Conservation (phyloP, 2,113 vertebrate species). For the Pithys albifrons region DNA sequence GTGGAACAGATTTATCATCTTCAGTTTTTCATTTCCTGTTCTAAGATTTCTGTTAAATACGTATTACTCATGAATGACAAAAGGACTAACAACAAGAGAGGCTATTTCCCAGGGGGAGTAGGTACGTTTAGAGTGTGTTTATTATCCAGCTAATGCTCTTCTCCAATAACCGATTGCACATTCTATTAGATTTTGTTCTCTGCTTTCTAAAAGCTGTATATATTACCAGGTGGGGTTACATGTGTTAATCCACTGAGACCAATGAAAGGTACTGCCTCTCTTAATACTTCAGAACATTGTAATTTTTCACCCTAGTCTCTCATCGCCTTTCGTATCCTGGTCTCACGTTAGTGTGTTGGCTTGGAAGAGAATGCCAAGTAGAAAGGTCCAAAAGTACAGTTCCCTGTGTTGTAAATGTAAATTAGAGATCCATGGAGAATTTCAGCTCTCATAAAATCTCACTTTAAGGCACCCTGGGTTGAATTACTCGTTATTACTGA, state of each 20-base stretch:
- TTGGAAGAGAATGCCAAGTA: background rate
- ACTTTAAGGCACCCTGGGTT: constrained; percentile 13
- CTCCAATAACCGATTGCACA: background rate
- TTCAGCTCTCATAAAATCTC: constrained; percentile 34
- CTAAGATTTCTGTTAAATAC: constrained; percentile 52
- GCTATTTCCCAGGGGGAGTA: constrained; percentile 2
- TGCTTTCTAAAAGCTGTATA: constrained; percentile 8
- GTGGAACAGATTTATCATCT: constrained; percentile 15
- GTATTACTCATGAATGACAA: constrained; percentile 38
- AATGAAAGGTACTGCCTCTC: background rate
- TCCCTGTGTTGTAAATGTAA: constrained; percentile 21
- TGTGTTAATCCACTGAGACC: background rate
- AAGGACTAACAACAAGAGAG: background rate
- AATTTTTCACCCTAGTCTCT: background rate
- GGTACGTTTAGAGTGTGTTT: constrained; percentile 6
- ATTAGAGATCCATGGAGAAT: constrained; percentile 44
- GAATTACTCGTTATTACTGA: constrained; percentile 39
- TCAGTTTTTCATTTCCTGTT: constrained; percentile 59
- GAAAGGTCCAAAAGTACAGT: background rate
- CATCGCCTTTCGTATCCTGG: background rate
- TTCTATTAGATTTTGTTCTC: constrained; percentile 19
- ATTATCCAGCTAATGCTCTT: constrained; percentile 24
- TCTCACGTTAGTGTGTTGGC: background rate
- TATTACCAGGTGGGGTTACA: background rate
- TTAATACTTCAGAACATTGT: background rate